Conservation (phyloP, 2,113 vertebrate genomes). For the Protobothrops flavoviridis region DNA sequence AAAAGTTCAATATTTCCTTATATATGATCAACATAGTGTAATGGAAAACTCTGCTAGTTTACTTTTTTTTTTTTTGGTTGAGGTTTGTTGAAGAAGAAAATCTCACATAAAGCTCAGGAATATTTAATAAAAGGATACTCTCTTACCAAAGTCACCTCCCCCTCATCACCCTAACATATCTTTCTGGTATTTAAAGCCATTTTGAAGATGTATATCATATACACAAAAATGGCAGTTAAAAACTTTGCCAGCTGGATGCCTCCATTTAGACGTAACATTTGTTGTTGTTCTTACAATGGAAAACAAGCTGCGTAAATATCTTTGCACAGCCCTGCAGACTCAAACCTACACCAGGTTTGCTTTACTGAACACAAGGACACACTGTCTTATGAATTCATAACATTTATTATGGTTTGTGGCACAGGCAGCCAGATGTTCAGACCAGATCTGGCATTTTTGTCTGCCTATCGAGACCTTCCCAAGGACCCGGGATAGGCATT, state of each 20-base stretch:
- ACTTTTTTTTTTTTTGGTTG: conserved; percentile 40
- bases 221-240: not conserved
- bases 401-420: not conserved
- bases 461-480: not conserved
- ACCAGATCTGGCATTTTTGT: not conserved
- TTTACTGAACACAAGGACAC: not conserved
- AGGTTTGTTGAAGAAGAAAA: conserved; percentile 53
- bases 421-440: not conserved
- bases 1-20: conserved; percentile 53
- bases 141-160: not conserved
- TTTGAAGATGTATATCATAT: conserved; percentile 51
- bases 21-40: conserved; percentile 23
- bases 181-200: conserved; percentile 45
- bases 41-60: conserved; percentile 49
- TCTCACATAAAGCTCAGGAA: conserved; percentile 46
- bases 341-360: not conserved
- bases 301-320: not conserved
- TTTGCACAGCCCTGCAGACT: not conserved
- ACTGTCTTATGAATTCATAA: not conserved
- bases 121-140: conserved; percentile 25
- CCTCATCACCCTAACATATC: not conserved
- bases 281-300: conserved; percentile 31
- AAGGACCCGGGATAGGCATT: not conserved
- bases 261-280: conserved; percentile 38
- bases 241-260: conserved; percentile 38